Base-by-base conservation (phyloP, 2,113 vertebrate species). In the Antennarius striatus region DNA sequence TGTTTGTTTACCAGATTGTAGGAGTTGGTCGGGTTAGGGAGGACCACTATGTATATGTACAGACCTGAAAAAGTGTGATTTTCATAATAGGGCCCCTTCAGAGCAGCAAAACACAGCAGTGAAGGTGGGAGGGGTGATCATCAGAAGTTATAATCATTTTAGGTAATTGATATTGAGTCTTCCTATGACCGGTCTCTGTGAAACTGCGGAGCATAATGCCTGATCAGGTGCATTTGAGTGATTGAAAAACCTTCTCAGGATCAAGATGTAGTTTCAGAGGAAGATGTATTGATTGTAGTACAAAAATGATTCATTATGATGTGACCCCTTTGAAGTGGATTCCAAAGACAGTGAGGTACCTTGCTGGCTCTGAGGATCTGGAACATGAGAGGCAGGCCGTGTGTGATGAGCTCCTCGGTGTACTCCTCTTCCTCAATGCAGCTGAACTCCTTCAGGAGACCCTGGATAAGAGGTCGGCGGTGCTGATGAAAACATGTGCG, bases 301-400 rank as follows among this genome's bases (percentile, higher is more conserved):
- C 12, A 14, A 22, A 22, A 22, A 22, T 22, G 8, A 40, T 30
- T 0, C 54, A 1, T 0, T 59, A 17, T 14, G 12, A 16, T 0
- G 14, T 16, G 55, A 28, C 11, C 22, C 22, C 22, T 22, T 22
- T 22, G 22, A 22, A 40, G 39, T 6, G 5, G 39, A 40, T 7
- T 40, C 39, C 16, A 6, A 28, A 65, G 30, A 6, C 67, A 10
- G 9, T 11, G 43, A 12, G 8, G 70, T 81, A 99, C 97, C 96
- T 99, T 99, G 94, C 97, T 98, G 64, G 96, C 96, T 82, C 95
- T 93, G 82, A 98, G 87, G 86, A 99, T 98, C 89, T 99, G 95
- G 75, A 97, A 97, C 95, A 99, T 95, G 59, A 99, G 93, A 39
- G 97, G 96, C 76, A 98, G 88, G 40, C 96, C 96, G 14, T 98